Evolutionary conservation across 1,140 invertebrate genomes (phyloP), one percentile per base, ranked within the genome.

Genomic region (Cecropterus lyciades): DNA sequence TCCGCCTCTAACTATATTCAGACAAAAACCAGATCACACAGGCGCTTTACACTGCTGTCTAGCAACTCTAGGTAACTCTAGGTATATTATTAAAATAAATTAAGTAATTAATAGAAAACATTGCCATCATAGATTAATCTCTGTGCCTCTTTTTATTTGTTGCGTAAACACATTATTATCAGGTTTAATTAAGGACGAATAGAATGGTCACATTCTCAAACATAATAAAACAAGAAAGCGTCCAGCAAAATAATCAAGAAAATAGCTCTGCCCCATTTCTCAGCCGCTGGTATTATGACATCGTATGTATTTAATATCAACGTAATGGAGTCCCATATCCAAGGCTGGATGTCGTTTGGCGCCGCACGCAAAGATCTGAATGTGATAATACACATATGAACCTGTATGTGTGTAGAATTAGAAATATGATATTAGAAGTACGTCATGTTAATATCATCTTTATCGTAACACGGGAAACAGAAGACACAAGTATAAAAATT

Each of bases 361-460:
- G 51, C 51, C 51, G 51, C 30, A 37, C 51, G 51, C 49, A 52
- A 40, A 53, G 14, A 53, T 53, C 51, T 16, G 51, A 53, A 53
- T 27, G 51, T 53, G 30, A 53, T 53, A 37, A 40, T 14, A 40
- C 30, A 17, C n/a, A 53, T 53, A 40, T 53, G 14, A 53, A 1
- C 15, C 1, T 10, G 30, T 53, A 52, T 37, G 24, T 17, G 30
- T 1, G 15, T 30, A 40, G 13, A 37, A 37, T 33, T 17, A 52
- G 27, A 24, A 51, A 24, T 48, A 48, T 49, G 15, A 17, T 9
- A 30, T 30, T 17, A 45, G 20, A 46, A 17, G 20, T 24, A 15
- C 4, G 13, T 52, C 8, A n/a, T n/a, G 30, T 33, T 33, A 9
- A 33, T 33, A 33, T 8, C 2, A 5, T 24, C 20, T 24, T 24